A percentile compares a stretch with the other conserved stretches of the same genome.
Evolutionary conservation across 37 sponge, comb jelly and placozoan species (phyloP).

Genomic region (Beroe forskalii): DNA sequence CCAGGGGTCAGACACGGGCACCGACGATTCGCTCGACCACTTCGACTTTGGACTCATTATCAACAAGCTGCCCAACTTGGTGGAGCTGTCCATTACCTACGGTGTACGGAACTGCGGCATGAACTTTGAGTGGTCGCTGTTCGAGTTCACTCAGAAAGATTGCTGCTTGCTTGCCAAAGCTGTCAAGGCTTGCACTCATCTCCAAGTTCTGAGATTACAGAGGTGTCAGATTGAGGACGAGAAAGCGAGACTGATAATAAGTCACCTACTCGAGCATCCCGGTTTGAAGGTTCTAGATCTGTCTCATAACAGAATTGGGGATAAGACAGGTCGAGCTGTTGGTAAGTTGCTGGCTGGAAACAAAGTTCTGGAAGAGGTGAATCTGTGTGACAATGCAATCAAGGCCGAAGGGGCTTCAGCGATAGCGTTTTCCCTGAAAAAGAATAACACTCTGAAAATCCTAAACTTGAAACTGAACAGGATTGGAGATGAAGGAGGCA

Average conservation of each 20-base stretch:
- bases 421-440: constrained; percentile 85
- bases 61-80: constrained; percentile 68
- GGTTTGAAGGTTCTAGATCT: constrained; percentile 77
- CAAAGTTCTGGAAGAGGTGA: constrained; percentile 68
- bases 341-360: constrained; percentile 85
- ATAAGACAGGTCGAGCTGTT: constrained; percentile 81
- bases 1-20: constrained; percentile 68
- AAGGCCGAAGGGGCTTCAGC: constrained; percentile 73
- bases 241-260: constrained; percentile 76
- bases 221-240: constrained; percentile 78
- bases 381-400: constrained; percentile 79
- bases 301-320: constrained; percentile 83
- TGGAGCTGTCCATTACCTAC: constrained; percentile 77
- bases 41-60: constrained; percentile 71
- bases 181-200: constrained; percentile 70
- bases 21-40: constrained; percentile 72
- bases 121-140: constrained; percentile 94
- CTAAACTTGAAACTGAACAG: constrained; percentile 84
- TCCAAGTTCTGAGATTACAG: constrained; percentile 62
- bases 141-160: constrained; percentile 83
- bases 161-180: constrained; percentile 75
- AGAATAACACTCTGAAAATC: constrained; percentile 71
- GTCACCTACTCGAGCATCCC: constrained; percentile 88
- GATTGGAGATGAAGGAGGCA: constrained; percentile 84
- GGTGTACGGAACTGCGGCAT: constrained; percentile 89